Evolutionary conservation across 2,888 invertebrate genomes (phyloP).

Genomic region (Sarcophaga caerulescens): DNA sequence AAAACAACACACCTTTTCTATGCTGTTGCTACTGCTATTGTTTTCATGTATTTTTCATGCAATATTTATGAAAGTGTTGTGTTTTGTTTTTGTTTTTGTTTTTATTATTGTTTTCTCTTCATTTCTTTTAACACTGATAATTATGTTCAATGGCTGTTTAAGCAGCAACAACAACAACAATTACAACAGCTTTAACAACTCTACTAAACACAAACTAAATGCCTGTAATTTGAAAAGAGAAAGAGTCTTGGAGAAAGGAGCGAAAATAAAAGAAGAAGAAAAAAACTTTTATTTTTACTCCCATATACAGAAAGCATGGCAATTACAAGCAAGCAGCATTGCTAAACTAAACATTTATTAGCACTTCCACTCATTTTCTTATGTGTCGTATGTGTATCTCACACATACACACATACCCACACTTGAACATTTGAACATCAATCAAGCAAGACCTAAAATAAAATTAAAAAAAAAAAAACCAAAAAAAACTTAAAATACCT

Average conservation of each 20-base stretch:
- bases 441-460: conserved; percentile 61
- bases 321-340: conserved; percentile 15
- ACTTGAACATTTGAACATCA: conserved; percentile 59
- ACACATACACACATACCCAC: background rate
- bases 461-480: conserved; percentile 1
- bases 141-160: conserved; percentile 60
- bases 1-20: conserved; percentile 37
- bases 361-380: conserved; percentile 61
- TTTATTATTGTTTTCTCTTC: background rate
- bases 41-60: conserved; percentile 7
- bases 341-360: conserved; percentile 31
- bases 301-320: conserved; percentile 6
- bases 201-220: conserved; percentile 37
- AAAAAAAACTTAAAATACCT: conserved; percentile 43
- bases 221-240: conserved; percentile 54
- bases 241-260: conserved; percentile 19
- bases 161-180: conserved; percentile 45
- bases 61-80: conserved; percentile 51
- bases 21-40: conserved; percentile 13
- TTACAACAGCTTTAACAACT: conserved; percentile 1
- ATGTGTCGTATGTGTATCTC: background rate
- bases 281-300: conserved; percentile 44
- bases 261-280: conserved; percentile 48
- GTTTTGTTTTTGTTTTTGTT: conserved; percentile 12
- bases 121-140: conserved; percentile 45